Conservation (phyloP, 1,140 invertebrate species). For the Aphaenogaster floridana region DNA sequence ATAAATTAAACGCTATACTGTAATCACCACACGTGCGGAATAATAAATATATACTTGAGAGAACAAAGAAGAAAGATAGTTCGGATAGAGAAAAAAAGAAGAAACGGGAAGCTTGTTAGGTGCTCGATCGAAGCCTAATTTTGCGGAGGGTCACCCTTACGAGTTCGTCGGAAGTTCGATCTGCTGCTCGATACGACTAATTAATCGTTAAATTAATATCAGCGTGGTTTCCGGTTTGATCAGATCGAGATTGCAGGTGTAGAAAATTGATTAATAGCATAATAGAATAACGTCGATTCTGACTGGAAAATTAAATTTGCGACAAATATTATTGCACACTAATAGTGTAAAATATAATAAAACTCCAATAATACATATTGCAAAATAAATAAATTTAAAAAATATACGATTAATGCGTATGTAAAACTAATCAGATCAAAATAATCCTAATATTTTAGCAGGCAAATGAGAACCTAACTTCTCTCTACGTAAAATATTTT, state of each 20-base stretch:
- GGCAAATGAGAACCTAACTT: not conserved
- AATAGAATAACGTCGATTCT: not conserved
- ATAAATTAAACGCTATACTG: not conserved
- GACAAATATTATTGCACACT: not conserved
- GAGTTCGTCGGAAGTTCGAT: slow-evolving; percentile 44
- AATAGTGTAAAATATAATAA: not conserved
- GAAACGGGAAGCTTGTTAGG: slow-evolving; percentile 39
- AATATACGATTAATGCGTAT: not conserved
- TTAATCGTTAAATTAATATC: slow-evolving; percentile 50
- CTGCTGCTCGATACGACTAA: slow-evolving; percentile 25
- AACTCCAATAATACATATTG: not conserved
- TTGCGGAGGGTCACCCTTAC: slow-evolving; percentile 46
- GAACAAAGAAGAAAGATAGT: slow-evolving; percentile 3
- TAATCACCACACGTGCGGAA: not conserved
- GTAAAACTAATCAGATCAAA: not conserved
- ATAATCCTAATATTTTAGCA: not conserved
- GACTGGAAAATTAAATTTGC: not conserved
- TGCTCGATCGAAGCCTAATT: slow-evolving; percentile 57
- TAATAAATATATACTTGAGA: slow-evolving; percentile 7
- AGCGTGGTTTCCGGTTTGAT: not conserved
- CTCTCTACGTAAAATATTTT: slow-evolving; percentile 3
- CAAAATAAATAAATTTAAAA: not conserved
- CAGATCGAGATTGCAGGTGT: not conserved
- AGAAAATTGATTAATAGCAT: slow-evolving; percentile 6
- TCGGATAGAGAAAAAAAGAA: not conserved